These are phyloP conservation scores for Ammodytes dubius DNA, from an alignment of 2,113 vertebrate species.

Conservation along the genomic window DNA sequence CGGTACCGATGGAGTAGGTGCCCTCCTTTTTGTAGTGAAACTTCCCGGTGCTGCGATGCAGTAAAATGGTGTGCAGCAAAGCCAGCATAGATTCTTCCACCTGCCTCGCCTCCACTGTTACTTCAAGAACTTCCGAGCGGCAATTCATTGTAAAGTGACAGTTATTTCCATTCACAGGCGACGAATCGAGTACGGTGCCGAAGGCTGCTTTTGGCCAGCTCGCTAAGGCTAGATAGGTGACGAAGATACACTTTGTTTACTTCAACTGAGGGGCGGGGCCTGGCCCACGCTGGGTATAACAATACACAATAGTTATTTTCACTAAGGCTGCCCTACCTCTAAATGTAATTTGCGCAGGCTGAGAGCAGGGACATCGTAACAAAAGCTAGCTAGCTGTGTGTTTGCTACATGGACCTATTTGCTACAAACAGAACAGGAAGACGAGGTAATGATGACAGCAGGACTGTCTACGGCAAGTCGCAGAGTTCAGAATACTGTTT, in stretches of 20 bases:
- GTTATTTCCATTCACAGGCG: slow-evolving; percentile 46
- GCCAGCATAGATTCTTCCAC: slow-evolving; percentile 96
- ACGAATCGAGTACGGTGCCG: not conserved
- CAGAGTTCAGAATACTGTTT: slow-evolving; percentile 1
- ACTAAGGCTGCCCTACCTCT: not conserved
- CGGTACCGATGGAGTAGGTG: slow-evolving; percentile 97
- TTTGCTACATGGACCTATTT: slow-evolving; percentile 1
- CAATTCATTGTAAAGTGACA: slow-evolving; percentile 89
- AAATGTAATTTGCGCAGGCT: fast-evolving
- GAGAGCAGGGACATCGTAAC: not conserved
- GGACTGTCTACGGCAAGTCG: slow-evolving; percentile 63
- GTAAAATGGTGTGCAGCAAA: slow-evolving; percentile 92
- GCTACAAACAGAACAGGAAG: slow-evolving; percentile 30
- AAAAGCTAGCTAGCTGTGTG: slow-evolving; percentile 7
- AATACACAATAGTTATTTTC: not conserved
- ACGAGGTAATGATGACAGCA: slow-evolving; percentile 5
- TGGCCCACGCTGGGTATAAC: not conserved
- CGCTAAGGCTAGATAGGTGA: not conserved
- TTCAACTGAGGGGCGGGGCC: slow-evolving; percentile 16
- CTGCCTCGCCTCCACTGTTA: slow-evolving; percentile 95
- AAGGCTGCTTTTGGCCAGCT: slow-evolving; percentile 18
- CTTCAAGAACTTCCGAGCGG: slow-evolving; percentile 95
- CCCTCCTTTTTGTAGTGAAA: slow-evolving; percentile 99
- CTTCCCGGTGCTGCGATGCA: slow-evolving; percentile 98
- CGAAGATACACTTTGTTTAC: slow-evolving; percentile 60